A percentile compares a stretch with the other conserved stretches of the same genome.
phyloP scores from a whole-genome alignment of 2,797 vertebrate species.

The Anniella stebbinsi region DNA sequence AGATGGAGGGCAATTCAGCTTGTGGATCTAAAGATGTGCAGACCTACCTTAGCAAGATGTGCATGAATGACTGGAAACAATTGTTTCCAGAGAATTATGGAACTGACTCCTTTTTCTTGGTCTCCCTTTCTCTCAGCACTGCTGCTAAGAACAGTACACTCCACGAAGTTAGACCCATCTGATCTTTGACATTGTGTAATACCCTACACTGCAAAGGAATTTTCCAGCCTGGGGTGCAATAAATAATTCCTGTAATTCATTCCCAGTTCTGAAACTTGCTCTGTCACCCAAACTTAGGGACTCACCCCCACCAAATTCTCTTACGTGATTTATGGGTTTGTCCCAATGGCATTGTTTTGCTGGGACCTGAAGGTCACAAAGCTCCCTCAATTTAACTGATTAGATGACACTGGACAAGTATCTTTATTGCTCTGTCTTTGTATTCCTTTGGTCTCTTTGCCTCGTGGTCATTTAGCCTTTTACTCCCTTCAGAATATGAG shows the following conservation, averaged over 20 bases:
- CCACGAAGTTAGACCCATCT: neutral
- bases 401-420: neutral
- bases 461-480: conserved; percentile 1
- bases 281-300: neutral
- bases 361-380: neutral
- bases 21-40: neutral
- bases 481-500: neutral
- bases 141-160: neutral
- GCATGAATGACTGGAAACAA: neutral
- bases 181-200: neutral
- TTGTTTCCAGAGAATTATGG: neutral
- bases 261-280: neutral
- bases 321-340: neutral
- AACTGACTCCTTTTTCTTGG: neutral
- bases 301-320: neutral
- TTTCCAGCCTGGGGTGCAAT: neutral
- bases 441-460: neutral
- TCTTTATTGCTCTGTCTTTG: neutral
- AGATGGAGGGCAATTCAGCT: neutral
- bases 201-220: neutral
- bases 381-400: conserved; percentile 4
- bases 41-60: neutral
- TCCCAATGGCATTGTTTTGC: conserved; percentile 2
- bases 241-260: conserved; percentile 5
- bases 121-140: too few species aligned